These are phyloP conservation scores for Alosa sapidissima DNA, from an alignment of 2,797 vertebrate species.

Conservation along the genomic window DNA sequence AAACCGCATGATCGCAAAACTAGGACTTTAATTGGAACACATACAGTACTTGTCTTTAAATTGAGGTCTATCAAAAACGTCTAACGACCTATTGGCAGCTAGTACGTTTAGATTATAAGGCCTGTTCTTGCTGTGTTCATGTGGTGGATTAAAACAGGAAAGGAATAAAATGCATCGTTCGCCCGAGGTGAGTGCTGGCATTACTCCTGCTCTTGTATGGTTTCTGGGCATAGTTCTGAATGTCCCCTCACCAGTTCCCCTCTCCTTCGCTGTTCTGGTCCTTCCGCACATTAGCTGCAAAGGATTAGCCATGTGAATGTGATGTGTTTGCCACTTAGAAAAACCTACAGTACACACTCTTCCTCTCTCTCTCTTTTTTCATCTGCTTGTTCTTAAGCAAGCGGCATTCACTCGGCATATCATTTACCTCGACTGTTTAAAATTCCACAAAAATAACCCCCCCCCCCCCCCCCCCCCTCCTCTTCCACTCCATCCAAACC, in stretches of 20 bases:
- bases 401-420: not conserved
- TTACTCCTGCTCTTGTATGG: not conserved
- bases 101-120: not conserved
- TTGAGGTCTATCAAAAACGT: not conserved
- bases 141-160: not conserved
- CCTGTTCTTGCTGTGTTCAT: not conserved
- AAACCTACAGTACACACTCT: not conserved
- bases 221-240: not conserved
- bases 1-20: not conserved
- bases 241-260: not conserved
- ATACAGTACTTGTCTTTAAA: not conserved
- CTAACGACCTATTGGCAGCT: not conserved
- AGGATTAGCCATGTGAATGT: not conserved
- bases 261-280: not conserved
- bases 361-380: not conserved
- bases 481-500: conserved; percentile 26
- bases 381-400: not conserved
- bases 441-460: not conserved
- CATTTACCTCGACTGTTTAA: not conserved
- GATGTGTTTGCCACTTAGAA: not conserved
- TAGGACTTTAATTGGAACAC: not conserved
- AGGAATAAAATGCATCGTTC: not conserved
- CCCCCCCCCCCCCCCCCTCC: not conserved
- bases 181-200: not conserved
- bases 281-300: not conserved